Base-by-base conservation (phyloP, 2,113 vertebrate species). In the Syngnathus scovelli region DNA sequence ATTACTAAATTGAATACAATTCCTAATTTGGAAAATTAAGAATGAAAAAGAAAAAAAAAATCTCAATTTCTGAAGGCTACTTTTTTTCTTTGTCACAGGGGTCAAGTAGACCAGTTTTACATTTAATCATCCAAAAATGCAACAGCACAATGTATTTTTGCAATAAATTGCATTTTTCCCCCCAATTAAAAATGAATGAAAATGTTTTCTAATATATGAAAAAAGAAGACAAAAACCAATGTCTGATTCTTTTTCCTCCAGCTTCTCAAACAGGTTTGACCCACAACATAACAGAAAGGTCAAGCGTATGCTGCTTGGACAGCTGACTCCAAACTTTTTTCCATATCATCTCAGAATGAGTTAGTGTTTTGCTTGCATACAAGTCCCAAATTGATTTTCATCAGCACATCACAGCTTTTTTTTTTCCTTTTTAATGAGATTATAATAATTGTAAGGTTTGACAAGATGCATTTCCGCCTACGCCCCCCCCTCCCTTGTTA, bases 391-490 rank as follows among this genome's bases (percentile, higher is more conserved):
- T 76, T 68, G 56, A 68, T 76, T 86, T 82, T 85, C 76, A 89
- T 78, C 79, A 83, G 63, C 69, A 66, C 72, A 74, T 74, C 72
- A 68, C 66, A 68, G 15, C 37, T 55, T 16, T 70, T 61, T 65
- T 60, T 71, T 74, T 69, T 68, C 70, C 67, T 85, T 6, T 59
- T 56, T 9, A 89, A 90, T 88, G 85, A 89, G 75, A 84, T 86
- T 86, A 78, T 58, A 70, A 83, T 75, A 70, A 82, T 89, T 83
- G 79, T 74, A 84, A 84, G 78, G 72, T 86, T 85, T 88, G 81
- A 87, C 88, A 83, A 79, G 75, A 82, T 36, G 55, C 55, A 33
- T 58, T 36, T 58, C 27, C 7, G 13, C 55, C 21, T 5, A 23
- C 21, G n/a, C 52, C 52, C 27, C 27, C 51, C 55, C 23, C 55